These are phyloP conservation scores for Chaenogobius annularis DNA, from an alignment of 2,113 vertebrate species.

Conservation along the genomic window DNA sequence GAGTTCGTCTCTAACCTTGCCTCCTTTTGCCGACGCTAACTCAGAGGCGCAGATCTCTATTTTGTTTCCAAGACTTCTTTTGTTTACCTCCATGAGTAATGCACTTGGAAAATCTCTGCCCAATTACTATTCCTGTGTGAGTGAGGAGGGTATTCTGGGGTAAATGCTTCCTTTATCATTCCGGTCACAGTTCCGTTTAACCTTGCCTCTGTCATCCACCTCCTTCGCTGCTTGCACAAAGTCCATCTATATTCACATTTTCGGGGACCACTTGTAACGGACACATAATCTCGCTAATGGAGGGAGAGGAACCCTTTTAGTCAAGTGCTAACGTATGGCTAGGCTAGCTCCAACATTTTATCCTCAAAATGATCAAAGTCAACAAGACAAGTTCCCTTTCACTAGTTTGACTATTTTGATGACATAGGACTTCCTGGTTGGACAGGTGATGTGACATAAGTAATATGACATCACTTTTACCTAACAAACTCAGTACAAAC, in stretches of 20 bases:
- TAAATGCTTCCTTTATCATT: conserved; percentile 6
- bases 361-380: too few relatives aligned
- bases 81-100: not conserved
- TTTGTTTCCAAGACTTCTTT: not conserved
- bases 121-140: not conserved
- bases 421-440: too few relatives aligned
- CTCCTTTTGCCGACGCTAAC: not conserved
- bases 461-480: too few relatives aligned
- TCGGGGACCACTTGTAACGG: conserved; percentile 43
- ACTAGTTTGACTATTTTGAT: too few relatives aligned
- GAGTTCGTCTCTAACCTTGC: not conserved
- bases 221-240: not conserved
- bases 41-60: not conserved
- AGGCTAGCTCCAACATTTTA: conserved; percentile 7
- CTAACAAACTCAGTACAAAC: too few relatives aligned
- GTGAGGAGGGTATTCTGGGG: not conserved
- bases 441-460: too few relatives aligned
- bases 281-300: conserved; percentile 59
- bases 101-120: not conserved
- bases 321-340: not conserved
- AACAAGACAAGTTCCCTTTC: too few relatives aligned
- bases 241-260: conserved; percentile 31
- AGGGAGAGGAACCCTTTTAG: conserved; percentile 13
- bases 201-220: not conserved
- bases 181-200: not conserved